phyloP scores from a whole-genome alignment of 2,888 invertebrate genomes.

The Balanococcus diminutus region DNA sequence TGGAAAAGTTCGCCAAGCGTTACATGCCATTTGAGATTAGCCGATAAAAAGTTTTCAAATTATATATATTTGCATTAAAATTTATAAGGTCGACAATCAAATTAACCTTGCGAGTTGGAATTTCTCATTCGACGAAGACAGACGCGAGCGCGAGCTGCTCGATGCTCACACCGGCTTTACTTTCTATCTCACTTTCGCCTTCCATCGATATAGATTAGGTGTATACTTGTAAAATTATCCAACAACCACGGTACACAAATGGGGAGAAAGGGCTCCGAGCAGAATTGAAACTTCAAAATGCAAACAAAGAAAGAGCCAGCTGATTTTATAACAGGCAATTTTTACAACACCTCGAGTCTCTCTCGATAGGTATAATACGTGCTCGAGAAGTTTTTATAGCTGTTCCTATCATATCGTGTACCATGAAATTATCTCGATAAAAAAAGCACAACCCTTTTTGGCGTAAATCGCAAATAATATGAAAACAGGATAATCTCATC shows the following conservation, averaged over 20 bases:
- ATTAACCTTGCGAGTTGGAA: background rate
- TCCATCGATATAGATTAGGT: too few species aligned
- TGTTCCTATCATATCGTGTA: background rate
- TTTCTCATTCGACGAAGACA: background rate
- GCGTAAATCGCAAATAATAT: background rate
- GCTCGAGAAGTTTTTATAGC: background rate
- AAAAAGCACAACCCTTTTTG: background rate
- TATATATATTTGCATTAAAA: constrained; percentile 17
- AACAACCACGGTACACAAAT: background rate
- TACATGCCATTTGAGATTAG: constrained; percentile 26
- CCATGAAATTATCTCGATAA: background rate
- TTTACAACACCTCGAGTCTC: background rate
- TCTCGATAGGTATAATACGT: background rate
- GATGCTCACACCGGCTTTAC: background rate
- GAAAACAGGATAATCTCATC: background rate
- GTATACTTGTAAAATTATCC: background rate
- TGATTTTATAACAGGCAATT: background rate
- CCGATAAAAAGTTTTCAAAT: constrained; percentile 30
- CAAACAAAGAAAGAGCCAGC: background rate
- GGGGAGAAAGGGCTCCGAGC: too few species aligned
- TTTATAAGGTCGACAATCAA: constrained; percentile 20
- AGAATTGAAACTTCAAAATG: background rate
- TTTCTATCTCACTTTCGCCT: too few species aligned
- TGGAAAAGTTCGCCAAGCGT: background rate
- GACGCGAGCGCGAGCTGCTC: background rate